These are phyloP conservation scores for Pasiphila rectangulata DNA, from an alignment of 2,888 invertebrate species.

Conservation along the genomic window DNA sequence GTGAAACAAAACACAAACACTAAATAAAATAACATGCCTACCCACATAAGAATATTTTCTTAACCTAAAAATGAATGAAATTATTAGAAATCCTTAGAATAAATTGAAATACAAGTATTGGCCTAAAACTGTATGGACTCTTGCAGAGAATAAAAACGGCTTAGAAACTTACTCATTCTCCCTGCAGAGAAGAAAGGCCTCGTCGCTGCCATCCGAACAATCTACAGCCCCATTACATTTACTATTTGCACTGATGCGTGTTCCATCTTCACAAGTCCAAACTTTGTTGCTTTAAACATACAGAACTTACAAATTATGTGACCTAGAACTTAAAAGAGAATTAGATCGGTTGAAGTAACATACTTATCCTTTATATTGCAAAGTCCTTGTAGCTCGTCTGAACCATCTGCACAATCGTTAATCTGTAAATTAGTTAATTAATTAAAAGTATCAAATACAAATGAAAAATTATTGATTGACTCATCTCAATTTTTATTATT, in stretches of 20 bases:
- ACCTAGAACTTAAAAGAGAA: too few species aligned
- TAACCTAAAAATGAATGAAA: too few species aligned
- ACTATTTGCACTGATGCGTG: conserved; percentile 7
- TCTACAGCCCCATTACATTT: conserved; percentile 23
- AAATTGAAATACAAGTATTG: too few species aligned
- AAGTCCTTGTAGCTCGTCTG: conserved; percentile 15
- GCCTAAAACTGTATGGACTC: too few species aligned
- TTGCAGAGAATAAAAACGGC: too few species aligned
- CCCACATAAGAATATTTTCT: not conserved
- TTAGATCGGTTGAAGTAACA: too few species aligned
- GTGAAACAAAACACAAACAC: too few species aligned
- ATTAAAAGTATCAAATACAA: too few species aligned
- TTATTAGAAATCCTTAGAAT: too few species aligned
- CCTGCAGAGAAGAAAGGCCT: conserved; percentile 23
- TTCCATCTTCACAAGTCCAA: conserved; percentile 19
- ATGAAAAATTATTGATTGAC: too few species aligned
- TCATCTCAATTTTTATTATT: too few species aligned
- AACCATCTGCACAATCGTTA: conserved; percentile 17
- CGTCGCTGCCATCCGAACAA: conserved; percentile 26
- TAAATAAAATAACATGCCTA: too few species aligned
- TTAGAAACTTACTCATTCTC: conserved; percentile 14
- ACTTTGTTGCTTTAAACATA: not conserved
- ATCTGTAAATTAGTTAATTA: conserved; percentile 10
- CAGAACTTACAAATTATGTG: not conserved
- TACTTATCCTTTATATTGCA: conserved; percentile 8